Conservation (phyloP, 2,797 vertebrate species). For the Lutjanus argentimaculatus region DNA sequence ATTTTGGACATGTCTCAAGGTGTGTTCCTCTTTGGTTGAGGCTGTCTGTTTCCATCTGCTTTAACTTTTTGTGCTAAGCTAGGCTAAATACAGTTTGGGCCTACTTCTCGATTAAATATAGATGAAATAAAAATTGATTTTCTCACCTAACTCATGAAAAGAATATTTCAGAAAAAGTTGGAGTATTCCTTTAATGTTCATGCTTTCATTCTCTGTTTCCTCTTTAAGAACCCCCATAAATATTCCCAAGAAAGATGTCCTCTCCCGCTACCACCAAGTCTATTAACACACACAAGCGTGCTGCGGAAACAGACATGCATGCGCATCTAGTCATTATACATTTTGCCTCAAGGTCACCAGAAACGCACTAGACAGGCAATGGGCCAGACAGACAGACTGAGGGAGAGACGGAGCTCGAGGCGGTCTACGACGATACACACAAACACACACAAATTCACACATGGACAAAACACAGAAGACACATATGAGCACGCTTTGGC, state of each 20-base stretch:
- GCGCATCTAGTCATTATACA: conserved; percentile 41
- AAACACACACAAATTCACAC: conserved; percentile 7
- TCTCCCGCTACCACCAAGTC: neutral
- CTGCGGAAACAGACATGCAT: conserved; percentile 19
- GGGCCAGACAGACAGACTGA: conserved; percentile 1
- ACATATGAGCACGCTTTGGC: neutral
- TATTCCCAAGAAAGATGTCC: neutral
- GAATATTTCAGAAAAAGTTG: neutral
- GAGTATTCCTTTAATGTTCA: neutral
- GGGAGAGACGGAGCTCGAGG: conserved; percentile 4
- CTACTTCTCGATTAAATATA: neutral
- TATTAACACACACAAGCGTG: neutral
- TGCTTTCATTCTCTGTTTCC: neutral
- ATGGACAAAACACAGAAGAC: neutral
- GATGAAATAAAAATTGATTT: neutral
- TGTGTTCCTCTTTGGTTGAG: neutral
- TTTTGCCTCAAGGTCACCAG: conserved; percentile 47
- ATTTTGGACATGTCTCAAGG: no score
- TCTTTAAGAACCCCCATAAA: neutral
- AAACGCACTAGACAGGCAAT: conserved; percentile 31
- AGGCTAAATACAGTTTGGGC: neutral
- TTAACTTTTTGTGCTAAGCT: neutral
- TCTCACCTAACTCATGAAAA: no score
- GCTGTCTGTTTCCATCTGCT: neutral
- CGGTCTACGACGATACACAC: neutral